phyloP scores from a whole-genome alignment of 2,113 vertebrate species.

The Channa argus region DNA sequence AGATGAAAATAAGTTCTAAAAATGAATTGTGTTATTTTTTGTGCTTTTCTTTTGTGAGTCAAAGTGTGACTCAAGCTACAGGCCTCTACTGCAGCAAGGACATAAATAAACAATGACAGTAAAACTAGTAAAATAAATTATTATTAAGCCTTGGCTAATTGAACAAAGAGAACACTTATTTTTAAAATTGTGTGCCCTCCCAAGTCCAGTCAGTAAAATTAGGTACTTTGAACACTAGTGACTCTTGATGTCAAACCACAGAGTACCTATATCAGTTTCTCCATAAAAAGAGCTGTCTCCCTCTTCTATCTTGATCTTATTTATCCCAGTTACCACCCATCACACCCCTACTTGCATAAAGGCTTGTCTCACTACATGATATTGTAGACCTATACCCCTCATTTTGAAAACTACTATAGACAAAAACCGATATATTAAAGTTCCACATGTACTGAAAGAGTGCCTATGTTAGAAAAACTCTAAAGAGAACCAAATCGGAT shows the following conservation, averaged over 20 bases:
- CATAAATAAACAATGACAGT: slow-evolving; percentile 2
- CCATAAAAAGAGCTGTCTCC: slow-evolving; percentile 46
- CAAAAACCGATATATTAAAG: background rate
- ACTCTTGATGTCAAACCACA: slow-evolving; percentile 58
- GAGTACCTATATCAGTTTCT: slow-evolving; percentile 42
- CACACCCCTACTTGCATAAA: slow-evolving; percentile 84
- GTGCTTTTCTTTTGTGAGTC: background rate
- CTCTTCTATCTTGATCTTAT: slow-evolving; percentile 81
- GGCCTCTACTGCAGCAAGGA: background rate
- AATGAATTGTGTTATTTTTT: slow-evolving; percentile 1
- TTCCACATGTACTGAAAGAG: slow-evolving; percentile 77
- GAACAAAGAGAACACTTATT: slow-evolving; percentile 10
- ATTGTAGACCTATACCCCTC: slow-evolving; percentile 79
- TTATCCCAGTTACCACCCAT: slow-evolving; percentile 81
- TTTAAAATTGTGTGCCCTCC: background rate
- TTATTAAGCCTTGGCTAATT: slow-evolving; percentile 7
- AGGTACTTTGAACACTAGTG: slow-evolving; percentile 31
- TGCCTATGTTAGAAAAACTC: slow-evolving; percentile 74
- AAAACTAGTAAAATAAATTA: slow-evolving; percentile 5
- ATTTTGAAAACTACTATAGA: slow-evolving; percentile 14
- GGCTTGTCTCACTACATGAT: slow-evolving; percentile 86
- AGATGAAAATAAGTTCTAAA: slow-evolving; percentile 2
- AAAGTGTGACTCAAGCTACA: slow-evolving; percentile 20
- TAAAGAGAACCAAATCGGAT: slow-evolving; percentile 77
- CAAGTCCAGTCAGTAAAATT: slow-evolving; percentile 5